Base-by-base conservation (phyloP, 1,140 invertebrate species). In the Drosophila prosaltans region DNA sequence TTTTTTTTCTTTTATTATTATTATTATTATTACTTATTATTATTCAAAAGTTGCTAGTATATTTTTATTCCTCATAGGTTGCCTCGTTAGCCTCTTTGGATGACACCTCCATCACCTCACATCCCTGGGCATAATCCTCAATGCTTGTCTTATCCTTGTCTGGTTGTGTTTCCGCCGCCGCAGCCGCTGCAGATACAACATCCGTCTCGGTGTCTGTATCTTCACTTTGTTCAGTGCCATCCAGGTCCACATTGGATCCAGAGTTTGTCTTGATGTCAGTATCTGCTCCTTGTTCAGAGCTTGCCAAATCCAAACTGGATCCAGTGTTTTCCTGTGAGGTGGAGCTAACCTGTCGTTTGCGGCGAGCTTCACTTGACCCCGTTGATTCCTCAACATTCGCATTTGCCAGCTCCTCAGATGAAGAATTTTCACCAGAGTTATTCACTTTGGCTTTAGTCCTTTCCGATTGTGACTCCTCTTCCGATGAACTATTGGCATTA, bases 111-210 rank as follows among this genome's bases (percentile, higher is more conserved):
- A 74, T 65, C 7, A 81, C 80, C 26, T 83, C 88, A 26, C 88
- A 90, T 32, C 88, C 88, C 64, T 88, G 80, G 4, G 72, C 88
- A 32, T 90, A 90, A 39, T 90, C 86, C 48, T 86, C 86, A 32
- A 72, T 48, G 58, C 78, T 79, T 36, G 60, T 59, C 36, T 68
- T 74, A 11, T 72, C 72, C 45, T 68, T 77, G 9, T 16, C 59
- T 4, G 32, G 36, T 3, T n/a, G 48, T 28, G 11, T 21, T 4
- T 51, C 24, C 8, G 41, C 54, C 58, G 55, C 41, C 8, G 61
- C 51, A n/a, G 65, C 57, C 1, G 73, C 70, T 26, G 48, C 48
- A 40, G 16, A 16, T 16, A 70, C 54, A 30, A 58, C 40, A 9
- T 66, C 67, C 2, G 30, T 48, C 30, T 59, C 45, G 0, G 32